A percentile compares a stretch with the other conserved stretches of the same genome.
Conservation (phyloP, 2,797 vertebrate genomes). For the Spondyliosoma cantharus region DNA sequence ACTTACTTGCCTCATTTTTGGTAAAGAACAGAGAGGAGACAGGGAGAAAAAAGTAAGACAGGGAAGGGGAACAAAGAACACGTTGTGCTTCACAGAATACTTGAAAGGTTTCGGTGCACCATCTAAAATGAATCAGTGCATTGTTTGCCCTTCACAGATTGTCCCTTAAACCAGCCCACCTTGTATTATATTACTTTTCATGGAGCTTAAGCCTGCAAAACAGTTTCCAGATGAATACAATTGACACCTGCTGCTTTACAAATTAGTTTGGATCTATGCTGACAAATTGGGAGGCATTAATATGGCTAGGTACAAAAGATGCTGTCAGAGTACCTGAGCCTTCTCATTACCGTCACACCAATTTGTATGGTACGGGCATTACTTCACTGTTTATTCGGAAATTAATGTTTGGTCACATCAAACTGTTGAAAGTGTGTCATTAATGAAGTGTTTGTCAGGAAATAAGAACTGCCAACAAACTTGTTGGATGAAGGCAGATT, state of each 20-base stretch:
- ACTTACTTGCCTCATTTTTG: slow-evolving; percentile 5
- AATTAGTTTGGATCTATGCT: slow-evolving; percentile 24
- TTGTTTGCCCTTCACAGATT: slow-evolving; percentile 33
- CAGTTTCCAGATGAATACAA: slow-evolving; percentile 7
- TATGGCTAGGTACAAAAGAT: slow-evolving; percentile 21
- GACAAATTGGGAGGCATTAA: slow-evolving; percentile 30
- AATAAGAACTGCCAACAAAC: slow-evolving; percentile 12
- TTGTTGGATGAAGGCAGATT: slow-evolving; percentile 16
- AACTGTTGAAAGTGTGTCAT: slow-evolving; percentile 1
- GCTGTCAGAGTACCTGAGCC: slow-evolving; percentile 30
- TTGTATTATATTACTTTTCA: slow-evolving; percentile 20
- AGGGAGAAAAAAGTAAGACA: neutral
- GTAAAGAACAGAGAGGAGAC: slow-evolving; percentile 4
- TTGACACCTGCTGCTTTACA: slow-evolving; percentile 39
- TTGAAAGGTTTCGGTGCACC: slow-evolving; percentile 10
- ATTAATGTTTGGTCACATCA: slow-evolving; percentile 5
- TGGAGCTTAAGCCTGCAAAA: slow-evolving; percentile 1
- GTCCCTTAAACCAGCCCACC: slow-evolving; percentile 10
- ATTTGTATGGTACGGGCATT: slow-evolving; percentile 30
- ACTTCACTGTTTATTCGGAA: slow-evolving; percentile 29
- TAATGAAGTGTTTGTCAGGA: slow-evolving; percentile 5
- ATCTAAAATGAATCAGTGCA: slow-evolving; percentile 29
- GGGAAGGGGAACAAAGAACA: neutral
- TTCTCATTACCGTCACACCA: slow-evolving; percentile 27
- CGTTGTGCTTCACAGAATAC: neutral